phyloP scores from a whole-genome alignment of 2,888 invertebrate genomes.

The Ditula angustiorana region DNA sequence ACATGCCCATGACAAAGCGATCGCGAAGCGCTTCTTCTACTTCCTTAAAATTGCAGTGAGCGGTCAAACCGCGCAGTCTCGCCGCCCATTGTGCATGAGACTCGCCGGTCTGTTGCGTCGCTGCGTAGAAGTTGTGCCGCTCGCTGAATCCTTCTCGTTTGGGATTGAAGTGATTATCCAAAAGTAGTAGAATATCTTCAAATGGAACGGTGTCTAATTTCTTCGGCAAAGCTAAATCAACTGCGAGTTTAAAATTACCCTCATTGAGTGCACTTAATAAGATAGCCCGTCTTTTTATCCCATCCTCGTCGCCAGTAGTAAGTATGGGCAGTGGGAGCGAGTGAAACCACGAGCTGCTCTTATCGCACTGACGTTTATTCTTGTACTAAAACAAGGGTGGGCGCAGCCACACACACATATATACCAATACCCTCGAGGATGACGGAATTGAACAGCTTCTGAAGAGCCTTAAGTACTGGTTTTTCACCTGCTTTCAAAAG shows the following conservation, averaged over 20 bases:
- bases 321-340: no score
- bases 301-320: not conserved
- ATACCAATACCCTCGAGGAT: no score
- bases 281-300: constrained; percentile 14
- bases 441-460: no score
- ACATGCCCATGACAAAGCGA: not conserved
- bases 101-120: constrained; percentile 1
- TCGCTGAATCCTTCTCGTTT: constrained; percentile 1
- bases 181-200: constrained; percentile 35
- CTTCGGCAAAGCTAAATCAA: constrained; percentile 41
- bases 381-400: no score
- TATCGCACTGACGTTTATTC: no score
- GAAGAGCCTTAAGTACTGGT: no score
- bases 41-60: not conserved
- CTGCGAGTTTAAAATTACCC: not conserved
- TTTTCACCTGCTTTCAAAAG: no score
- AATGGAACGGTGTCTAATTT: constrained; percentile 38
- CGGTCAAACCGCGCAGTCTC: constrained; percentile 25
- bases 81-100: constrained; percentile 22
- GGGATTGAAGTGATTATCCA: constrained; percentile 1
- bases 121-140: constrained; percentile 18
- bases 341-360: no score
- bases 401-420: no score
- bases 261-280: constrained; percentile 17
- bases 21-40: not conserved